Percentiles rank a stretch among this genome's conserved stretches.
Conservation (phyloP, 2,888 invertebrate genomes). For the Bhutanitis thaidina region DNA sequence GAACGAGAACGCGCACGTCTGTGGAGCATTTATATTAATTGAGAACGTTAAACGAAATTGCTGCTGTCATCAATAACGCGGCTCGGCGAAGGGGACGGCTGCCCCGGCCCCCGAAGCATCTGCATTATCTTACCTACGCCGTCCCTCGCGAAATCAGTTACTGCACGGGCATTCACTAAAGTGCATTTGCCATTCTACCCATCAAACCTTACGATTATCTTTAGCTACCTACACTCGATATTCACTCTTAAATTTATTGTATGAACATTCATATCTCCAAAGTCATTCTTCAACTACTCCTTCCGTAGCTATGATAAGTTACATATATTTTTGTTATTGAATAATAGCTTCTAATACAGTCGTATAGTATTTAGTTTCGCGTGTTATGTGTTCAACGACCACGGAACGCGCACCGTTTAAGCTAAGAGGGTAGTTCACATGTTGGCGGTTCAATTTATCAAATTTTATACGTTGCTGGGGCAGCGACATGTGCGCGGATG, state of each 20-base stretch:
- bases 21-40: conserved; percentile 69
- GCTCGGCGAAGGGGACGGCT: conserved; percentile 33
- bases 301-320: conserved; percentile 62
- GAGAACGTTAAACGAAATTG: conserved; percentile 62
- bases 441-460: conserved; percentile 77
- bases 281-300: conserved; percentile 32
- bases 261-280: conserved; percentile 30
- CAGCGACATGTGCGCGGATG: conserved; percentile 71
- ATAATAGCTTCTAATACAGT: conserved; percentile 28
- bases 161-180: conserved; percentile 69
- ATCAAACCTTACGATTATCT: conserved; percentile 63
- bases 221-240: conserved; percentile 26
- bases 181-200: conserved; percentile 68
- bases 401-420: conserved; percentile 60
- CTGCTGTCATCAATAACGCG: conserved; percentile 60
- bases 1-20: conserved; percentile 26
- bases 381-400: conserved; percentile 26
- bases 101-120: conserved; percentile 52
- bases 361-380: conserved; percentile 33
- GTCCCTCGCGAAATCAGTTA: conserved; percentile 64
- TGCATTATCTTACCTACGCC: conserved; percentile 73
- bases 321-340: conserved; percentile 27
- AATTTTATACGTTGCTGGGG: conserved; percentile 69
- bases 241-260: conserved; percentile 25
- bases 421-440: conserved; percentile 78